Evolutionary conservation across 2,113 vertebrate species (phyloP), one percentile per base, ranked within the genome.

Genomic region (Sinocyclocheilus anshuiensis): DNA sequence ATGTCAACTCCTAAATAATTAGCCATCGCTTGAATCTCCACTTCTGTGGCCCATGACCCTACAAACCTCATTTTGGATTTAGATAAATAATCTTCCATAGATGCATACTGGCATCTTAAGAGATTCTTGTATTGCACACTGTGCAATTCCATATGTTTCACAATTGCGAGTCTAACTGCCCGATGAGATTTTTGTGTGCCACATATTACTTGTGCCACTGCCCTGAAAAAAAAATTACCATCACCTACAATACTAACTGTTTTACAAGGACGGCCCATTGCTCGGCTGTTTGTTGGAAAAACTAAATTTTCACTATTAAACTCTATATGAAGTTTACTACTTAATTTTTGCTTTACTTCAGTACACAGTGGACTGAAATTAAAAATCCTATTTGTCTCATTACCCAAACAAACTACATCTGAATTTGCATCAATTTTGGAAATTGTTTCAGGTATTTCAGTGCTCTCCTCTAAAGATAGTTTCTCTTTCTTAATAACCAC

Each of bases 1-100:
- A 84, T 33, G 59, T 84, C 33, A 1, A 84, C 11, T 1, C 69
- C 83, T 10, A 84, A 39, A 59, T 42, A 36, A 84, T 84, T 50
- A 4, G 67, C 83, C 24, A 53, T 72, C 0, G 33, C 26, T 11
- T 84, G 71, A 36, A 84, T 84, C 59, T 84, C 71, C 6, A 74
- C 18, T 39, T 84, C 71, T 26, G 83, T 84, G 9, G 65, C 82
- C 67, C 82, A 84, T 13, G 22, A 69, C 6, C 82, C 82, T 4
- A 83, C 81, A 24, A 50, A 75, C 24, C n/a, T 33, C 82, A 84
- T 84, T 29, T 36, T 45, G 20, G 83, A 55, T 24, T 4, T 84
- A 18, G 26, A 26, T 2, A 84, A 5, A 55, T 84, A 84, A 26
- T 84, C 13, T 33, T 22, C 85, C 13, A 86, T 57, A 74, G 67